Conservation (phyloP, 2,797 vertebrate species). For the Odontamblyopus rebecca region DNA sequence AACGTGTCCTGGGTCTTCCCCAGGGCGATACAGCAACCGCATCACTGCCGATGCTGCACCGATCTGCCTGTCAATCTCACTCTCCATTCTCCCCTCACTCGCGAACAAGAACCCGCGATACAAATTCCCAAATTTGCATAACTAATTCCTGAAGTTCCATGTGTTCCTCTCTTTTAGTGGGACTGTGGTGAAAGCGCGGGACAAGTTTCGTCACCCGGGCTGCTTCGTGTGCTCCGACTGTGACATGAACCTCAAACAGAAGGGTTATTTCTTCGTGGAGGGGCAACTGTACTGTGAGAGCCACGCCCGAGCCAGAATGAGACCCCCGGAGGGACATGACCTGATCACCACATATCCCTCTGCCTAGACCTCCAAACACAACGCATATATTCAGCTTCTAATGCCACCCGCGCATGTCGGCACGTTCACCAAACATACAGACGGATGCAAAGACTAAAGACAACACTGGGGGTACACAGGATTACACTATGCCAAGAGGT, state of each 20-base stretch:
- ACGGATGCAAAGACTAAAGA: neutral
- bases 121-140: neutral
- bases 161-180: conserved; percentile 73
- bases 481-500: neutral
- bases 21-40: too few species aligned
- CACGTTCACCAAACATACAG: conserved; percentile 18
- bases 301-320: conserved; percentile 87
- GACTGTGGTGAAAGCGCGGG: conserved; percentile 93
- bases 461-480: too few species aligned
- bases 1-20: too few species aligned
- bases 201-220: conserved; percentile 91
- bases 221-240: conserved; percentile 97
- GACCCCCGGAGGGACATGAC: conserved; percentile 91
- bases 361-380: conserved; percentile 60
- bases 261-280: conserved; percentile 96
- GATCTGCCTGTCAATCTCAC: too few species aligned
- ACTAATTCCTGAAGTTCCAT: neutral
- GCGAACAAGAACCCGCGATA: too few species aligned
- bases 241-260: conserved; percentile 93
- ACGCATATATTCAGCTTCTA: neutral
- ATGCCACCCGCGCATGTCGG: conserved; percentile 1
- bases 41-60: too few species aligned
- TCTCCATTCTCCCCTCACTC: too few species aligned
- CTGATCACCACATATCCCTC: conserved; percentile 85
- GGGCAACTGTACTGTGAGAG: conserved; percentile 93